Base-by-base conservation (phyloP, 2,888 invertebrate genomes). In the Caenorhabditis sp. region DNA sequence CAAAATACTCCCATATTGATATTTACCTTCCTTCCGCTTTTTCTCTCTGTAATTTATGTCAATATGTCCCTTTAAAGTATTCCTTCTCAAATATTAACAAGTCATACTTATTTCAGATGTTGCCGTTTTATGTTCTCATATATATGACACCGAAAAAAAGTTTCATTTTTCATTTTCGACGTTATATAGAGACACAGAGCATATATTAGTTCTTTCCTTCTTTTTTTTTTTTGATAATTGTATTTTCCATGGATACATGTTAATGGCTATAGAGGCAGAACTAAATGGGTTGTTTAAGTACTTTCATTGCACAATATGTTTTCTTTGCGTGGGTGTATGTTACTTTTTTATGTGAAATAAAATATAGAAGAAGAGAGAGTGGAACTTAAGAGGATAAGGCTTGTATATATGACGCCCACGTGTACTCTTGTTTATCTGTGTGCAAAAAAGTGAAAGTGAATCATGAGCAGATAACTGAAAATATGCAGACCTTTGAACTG, bases 1-100 rank as follows among this genome's bases (percentile, higher is more conserved):
- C 71, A 65, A 59, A 82, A 82, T n/a, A 75, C 72, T 20, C 78
- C 80, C 80, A 80, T 80, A 31, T 31, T 31, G 50, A 21, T 53
- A 12, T 5, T 3, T 36, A 8, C 10, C 10, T 36, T 36, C 36
- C 36, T 8, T 8, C 7, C 23, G 3, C 23, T 20, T 53, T 53
- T 53, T 53, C 4, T 17, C 50, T 50, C 17, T 10, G 17, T 4
- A n/a, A 4, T 50, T 50, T 17, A 23, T 12, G 4, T 53, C 4
- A 20, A 53, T 53, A 8, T 7, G 4, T 53, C n/a, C 3, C 21
- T 23, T 53, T 10, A 4, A 53, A 21, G 3, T 21, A 53, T 8
- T 2, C 8, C 53, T 14, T 14, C 17, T 43, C 17, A 43, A 12
- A 43, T 43, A 43, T 43, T 43, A 43, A 43, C 43, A 43, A 43